These are phyloP conservation scores for Caiman crocodilus DNA, from an alignment of 2,797 vertebrate genomes.

Conservation along the genomic window DNA sequence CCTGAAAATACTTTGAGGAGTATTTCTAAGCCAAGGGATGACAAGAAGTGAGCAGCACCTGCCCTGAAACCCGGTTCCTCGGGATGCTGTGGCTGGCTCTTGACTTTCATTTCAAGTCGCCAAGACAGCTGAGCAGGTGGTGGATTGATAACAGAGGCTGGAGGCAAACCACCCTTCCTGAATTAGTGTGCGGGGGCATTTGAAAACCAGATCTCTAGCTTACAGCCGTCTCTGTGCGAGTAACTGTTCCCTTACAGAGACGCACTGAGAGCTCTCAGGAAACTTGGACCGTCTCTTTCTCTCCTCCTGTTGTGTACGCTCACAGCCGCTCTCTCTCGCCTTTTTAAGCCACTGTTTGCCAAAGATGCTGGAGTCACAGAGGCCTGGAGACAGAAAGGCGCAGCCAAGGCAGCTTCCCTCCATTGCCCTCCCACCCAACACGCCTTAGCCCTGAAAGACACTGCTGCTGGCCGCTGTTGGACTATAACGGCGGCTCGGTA, in stretches of 20 bases:
- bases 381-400: background rate
- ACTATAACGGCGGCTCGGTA: too few species aligned
- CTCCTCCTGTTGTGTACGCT: background rate
- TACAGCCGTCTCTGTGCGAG: accelerated
- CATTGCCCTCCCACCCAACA: background rate
- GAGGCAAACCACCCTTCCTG: too few species aligned
- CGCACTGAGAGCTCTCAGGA: background rate
- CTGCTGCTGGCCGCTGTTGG: background rate
- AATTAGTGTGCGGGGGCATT: too few species aligned
- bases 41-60: conserved; percentile 57
- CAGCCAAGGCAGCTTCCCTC: background rate
- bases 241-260: background rate
- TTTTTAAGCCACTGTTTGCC: background rate
- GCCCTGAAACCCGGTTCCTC: background rate
- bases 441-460: background rate
- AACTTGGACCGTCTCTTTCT: conserved; percentile 4
- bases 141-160: background rate
- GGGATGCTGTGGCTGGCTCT: background rate
- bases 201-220: accelerated
- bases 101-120: background rate
- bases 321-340: background rate
- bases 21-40: conserved; percentile 31
- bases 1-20: conserved; percentile 53
- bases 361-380: background rate
- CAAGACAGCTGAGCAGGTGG: accelerated